Percentiles rank a stretch among this genome's conserved stretches.
Conservation (phyloP, 2,888 invertebrate species). For the Heteropelma amictum region DNA sequence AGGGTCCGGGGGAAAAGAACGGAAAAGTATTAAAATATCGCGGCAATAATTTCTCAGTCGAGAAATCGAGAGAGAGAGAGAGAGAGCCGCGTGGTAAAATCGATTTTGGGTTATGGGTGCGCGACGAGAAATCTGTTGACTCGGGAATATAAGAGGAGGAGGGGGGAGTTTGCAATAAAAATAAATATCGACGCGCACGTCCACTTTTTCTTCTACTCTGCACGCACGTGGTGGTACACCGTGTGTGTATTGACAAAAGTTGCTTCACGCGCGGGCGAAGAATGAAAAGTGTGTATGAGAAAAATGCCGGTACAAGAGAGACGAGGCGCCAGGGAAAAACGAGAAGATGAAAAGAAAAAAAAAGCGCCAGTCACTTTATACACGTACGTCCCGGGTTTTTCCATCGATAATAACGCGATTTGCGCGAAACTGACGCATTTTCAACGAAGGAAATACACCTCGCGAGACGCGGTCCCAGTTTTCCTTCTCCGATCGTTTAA, state of each 20-base stretch:
- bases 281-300: conserved; percentile 37
- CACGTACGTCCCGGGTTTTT: too few species aligned
- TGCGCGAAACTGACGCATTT: too few species aligned
- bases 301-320: conserved; percentile 60
- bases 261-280: conserved; percentile 23
- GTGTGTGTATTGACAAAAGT: too few species aligned
- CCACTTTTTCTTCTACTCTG: conserved; percentile 27
- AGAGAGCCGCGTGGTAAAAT: conserved; percentile 59
- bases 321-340: conserved; percentile 55
- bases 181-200: conserved; percentile 66
- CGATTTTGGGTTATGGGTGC: conserved; percentile 63
- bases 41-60: conserved; percentile 49
- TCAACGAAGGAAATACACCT: too few species aligned
- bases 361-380: neutral
- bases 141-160: conserved; percentile 63
- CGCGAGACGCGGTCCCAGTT: too few species aligned
- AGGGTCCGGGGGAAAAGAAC: neutral
- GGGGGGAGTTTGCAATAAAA: conserved; percentile 67
- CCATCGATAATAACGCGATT: too few species aligned
- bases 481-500: too few species aligned
- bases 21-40: conserved; percentile 49
- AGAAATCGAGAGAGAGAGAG: too few species aligned
- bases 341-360: too few species aligned
- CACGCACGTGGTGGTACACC: too few species aligned
- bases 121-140: conserved; percentile 71